A percentile compares a stretch with the other conserved stretches of the same genome.
Evolutionary conservation across 2,797 vertebrate genomes (phyloP).

Genomic region (Vespertilio murinus): DNA sequence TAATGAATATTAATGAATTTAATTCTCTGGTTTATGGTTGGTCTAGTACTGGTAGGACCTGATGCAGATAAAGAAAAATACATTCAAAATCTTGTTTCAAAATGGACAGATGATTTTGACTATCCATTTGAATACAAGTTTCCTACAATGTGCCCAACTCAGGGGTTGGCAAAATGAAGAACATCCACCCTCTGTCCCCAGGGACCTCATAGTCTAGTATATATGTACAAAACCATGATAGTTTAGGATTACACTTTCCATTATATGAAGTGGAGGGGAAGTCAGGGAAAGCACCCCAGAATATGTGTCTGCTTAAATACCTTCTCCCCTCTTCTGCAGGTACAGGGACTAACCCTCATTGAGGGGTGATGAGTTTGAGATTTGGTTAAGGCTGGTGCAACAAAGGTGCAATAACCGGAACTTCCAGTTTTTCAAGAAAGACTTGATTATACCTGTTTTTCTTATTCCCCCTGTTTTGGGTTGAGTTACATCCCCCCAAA

Average conservation of each 20-base stretch:
- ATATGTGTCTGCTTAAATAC: neutral
- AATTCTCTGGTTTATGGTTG: slow-evolving; percentile 80
- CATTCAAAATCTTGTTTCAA: slow-evolving; percentile 77
- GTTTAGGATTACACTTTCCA: neutral
- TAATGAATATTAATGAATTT: slow-evolving; percentile 88
- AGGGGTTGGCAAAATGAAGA: neutral
- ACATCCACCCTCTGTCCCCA: neutral
- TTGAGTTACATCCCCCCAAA: neutral
- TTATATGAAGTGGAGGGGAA: neutral
- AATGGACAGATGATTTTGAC: slow-evolving; percentile 42
- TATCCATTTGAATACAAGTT: neutral
- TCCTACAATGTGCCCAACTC: neutral
- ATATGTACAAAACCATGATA: neutral
- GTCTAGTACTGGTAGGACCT: slow-evolving; percentile 78
- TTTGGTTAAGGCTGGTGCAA: neutral
- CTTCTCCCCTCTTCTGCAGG: neutral
- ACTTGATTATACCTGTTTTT: neutral
- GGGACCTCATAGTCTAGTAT: neutral
- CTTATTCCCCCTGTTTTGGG: neutral
- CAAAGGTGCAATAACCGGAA: neutral
- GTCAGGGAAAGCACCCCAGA: neutral
- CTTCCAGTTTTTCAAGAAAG: neutral
- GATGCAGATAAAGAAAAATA: slow-evolving; percentile 79
- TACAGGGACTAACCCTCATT: neutral
- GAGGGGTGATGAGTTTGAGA: neutral